These are phyloP conservation scores for Gymnocephalus cernua DNA, from an alignment of 2,113 vertebrate species.

Conservation along the genomic window DNA sequence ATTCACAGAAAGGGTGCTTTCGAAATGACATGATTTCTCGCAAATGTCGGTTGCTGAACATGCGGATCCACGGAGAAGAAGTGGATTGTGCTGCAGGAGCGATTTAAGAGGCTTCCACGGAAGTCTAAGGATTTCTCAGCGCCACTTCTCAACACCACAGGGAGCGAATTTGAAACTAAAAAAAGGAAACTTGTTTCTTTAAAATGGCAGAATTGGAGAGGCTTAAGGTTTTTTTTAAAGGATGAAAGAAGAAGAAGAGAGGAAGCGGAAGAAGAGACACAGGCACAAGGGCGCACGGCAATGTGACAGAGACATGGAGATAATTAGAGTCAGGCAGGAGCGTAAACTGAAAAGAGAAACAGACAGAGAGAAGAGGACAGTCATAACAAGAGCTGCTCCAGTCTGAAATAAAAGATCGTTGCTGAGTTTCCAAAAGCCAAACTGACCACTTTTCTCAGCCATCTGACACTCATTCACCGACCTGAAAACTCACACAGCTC, in stretches of 20 bases:
- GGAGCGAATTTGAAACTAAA: no score
- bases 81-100: not conserved
- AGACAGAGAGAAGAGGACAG: not conserved
- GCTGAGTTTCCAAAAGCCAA: slow-evolving; percentile 46
- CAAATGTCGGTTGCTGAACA: no score
- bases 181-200: not conserved
- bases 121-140: no score
- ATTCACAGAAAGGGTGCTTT: no score
- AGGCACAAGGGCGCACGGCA: not conserved
- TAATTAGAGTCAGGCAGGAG: slow-evolving; percentile 1
- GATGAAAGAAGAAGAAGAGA: not conserved
- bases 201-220: no score
- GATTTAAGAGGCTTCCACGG: not conserved
- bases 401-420: not conserved
- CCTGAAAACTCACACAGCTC: slow-evolving; percentile 14
- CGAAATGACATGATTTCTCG: no score
- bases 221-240: not conserved
- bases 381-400: slow-evolving; percentile 1
- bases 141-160: not conserved
- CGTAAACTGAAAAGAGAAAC: not conserved
- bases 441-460: slow-evolving; percentile 21
- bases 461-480: slow-evolving; percentile 34
- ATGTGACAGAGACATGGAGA: not conserved
- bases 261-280: not conserved
- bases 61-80: no score